Percentiles rank a stretch among this genome's conserved stretches.
These are phyloP conservation scores for Bovichtus diacanthus DNA, from an alignment of 2,797 vertebrate genomes.

Conservation along the genomic window DNA sequence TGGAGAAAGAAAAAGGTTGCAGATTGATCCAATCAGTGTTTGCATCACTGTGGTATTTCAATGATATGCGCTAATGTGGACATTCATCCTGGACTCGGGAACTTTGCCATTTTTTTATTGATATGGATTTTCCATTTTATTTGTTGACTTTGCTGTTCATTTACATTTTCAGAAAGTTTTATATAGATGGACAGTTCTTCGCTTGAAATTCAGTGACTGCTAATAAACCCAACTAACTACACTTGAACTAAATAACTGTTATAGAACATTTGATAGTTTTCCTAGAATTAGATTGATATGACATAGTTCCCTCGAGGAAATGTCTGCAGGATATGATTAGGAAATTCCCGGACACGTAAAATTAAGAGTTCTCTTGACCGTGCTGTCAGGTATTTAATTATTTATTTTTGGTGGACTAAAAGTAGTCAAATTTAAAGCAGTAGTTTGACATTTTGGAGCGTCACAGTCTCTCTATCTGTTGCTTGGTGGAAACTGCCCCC, in stretches of 20 bases:
- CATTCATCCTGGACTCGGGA: no score
- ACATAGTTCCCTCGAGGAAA: neutral
- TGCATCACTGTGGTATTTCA: constrained; percentile 7
- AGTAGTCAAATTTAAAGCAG: neutral
- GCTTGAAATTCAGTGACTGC: no score
- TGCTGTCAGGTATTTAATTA: neutral
- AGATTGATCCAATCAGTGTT: constrained; percentile 12
- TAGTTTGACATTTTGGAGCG: neutral
- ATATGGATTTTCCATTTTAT: no score
- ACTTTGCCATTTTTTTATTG: no score
- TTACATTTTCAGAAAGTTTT: no score
- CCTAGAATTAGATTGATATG: neutral
- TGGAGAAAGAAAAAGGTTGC: neutral
- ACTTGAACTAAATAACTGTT: neutral
- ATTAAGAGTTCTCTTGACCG: neutral
- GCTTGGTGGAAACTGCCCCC: neutral
- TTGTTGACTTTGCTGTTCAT: no score
- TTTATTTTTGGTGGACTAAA: neutral
- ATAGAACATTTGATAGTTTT: neutral
- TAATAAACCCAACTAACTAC: neutral
- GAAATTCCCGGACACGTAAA: neutral
- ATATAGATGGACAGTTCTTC: no score
- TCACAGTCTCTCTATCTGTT: neutral
- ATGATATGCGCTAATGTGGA: neutral
- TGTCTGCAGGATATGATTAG: neutral